Evolutionary conservation across 2,888 invertebrate genomes (phyloP).

Genomic region (Oscheius sp.): DNA sequence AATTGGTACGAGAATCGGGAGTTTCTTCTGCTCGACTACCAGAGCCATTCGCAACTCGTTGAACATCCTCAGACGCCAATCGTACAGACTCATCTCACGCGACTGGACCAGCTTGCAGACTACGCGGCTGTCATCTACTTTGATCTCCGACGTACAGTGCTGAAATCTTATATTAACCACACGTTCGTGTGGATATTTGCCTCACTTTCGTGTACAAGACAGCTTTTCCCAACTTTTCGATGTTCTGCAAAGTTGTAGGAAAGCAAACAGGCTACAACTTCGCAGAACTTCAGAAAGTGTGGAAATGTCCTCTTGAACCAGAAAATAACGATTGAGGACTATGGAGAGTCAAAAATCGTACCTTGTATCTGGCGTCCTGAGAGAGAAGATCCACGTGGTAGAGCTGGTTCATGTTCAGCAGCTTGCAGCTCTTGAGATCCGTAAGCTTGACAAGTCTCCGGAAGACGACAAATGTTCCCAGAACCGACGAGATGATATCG

Average conservation of each 20-base stretch:
- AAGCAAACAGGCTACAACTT: no score
- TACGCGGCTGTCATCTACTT: background rate
- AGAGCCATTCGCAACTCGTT: slow-evolving; percentile 19
- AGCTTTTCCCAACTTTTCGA: no score
- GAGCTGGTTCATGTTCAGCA: background rate
- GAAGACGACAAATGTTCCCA: slow-evolving; percentile 1
- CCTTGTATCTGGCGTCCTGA: background rate
- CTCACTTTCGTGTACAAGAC: no score
- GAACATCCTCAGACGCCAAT: slow-evolving; percentile 24
- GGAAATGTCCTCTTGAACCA: no score
- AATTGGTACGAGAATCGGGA: slow-evolving; percentile 12
- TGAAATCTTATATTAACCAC: background rate
- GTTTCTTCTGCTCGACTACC: slow-evolving; percentile 14
- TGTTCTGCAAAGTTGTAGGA: no score
- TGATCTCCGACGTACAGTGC: background rate
- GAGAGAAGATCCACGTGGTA: background rate
- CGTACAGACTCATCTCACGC: background rate
- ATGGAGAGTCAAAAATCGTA: background rate
- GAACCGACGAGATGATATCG: slow-evolving; percentile 18
- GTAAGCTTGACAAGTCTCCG: background rate
- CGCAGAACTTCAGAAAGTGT: no score
- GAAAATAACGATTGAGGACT: no score
- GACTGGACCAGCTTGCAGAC: background rate
- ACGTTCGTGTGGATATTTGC: no score
- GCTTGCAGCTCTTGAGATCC: background rate